Evolutionary conservation across 2,113 vertebrate species (phyloP).

Genomic region (Rousettus leschenaultii): DNA sequence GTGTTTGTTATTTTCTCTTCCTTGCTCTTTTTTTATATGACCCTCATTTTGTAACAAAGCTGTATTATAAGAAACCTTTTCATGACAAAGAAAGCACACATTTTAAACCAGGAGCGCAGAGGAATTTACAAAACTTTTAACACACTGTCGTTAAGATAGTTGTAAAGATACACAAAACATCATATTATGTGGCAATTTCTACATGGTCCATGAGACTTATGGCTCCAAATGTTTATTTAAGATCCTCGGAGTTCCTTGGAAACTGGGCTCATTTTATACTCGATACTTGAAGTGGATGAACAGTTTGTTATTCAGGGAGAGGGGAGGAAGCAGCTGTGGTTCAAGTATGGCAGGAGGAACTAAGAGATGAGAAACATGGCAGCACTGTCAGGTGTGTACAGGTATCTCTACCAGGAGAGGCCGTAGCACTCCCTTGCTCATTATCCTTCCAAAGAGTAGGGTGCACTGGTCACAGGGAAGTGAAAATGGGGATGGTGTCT

Average conservation of each 20-base stretch:
- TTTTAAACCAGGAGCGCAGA: background rate
- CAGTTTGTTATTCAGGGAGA: background rate
- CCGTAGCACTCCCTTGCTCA: too few species aligned
- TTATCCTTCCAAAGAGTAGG: background rate
- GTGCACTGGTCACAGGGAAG: background rate
- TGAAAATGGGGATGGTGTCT: background rate
- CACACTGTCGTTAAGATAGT: constrained; percentile 48
- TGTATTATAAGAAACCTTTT: constrained; percentile 63
- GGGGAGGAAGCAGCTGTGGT: background rate
- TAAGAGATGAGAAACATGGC: background rate
- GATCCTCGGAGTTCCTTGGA: background rate
- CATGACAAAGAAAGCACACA: constrained; percentile 43
- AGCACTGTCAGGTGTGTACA: accelerated
- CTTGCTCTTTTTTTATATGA: background rate
- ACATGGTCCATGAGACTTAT: background rate
- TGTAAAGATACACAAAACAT: constrained; percentile 66
- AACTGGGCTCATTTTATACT: background rate
- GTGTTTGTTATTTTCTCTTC: background rate
- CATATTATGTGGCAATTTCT: constrained; percentile 35
- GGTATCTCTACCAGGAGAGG: background rate
- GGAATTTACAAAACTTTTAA: constrained; percentile 59
- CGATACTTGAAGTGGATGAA: background rate
- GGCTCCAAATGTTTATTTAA: background rate
- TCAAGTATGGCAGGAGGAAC: background rate
- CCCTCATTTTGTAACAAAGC: constrained; percentile 46